Evolutionary conservation across 2,888 invertebrate species (phyloP).

Genomic region (Trichacis sp.): DNA sequence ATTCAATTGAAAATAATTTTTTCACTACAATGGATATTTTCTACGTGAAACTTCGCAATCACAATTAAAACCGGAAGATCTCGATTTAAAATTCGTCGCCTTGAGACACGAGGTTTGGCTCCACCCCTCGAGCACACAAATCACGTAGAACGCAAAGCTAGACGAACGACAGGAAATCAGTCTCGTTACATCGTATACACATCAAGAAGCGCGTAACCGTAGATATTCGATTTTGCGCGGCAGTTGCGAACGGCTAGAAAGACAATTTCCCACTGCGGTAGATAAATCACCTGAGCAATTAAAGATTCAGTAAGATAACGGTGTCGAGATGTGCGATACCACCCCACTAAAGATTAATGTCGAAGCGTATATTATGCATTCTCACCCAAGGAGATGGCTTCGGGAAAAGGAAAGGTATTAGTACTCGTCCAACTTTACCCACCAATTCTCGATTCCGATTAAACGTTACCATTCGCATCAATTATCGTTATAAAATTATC

Average conservation of each 20-base stretch:
- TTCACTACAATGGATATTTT: no score
- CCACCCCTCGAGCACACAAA: constrained; percentile 23
- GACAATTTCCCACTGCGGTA: constrained; percentile 46
- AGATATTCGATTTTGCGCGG: constrained; percentile 34
- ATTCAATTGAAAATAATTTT: no score
- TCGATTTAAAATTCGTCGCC: no score
- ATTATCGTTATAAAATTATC: not conserved
- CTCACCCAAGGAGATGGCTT: constrained; percentile 27
- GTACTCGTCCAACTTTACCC: no score
- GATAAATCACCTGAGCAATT: constrained; percentile 61
- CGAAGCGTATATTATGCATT: constrained; percentile 51
- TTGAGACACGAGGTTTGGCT: no score
- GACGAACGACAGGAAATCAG: constrained; percentile 38
- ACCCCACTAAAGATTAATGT: constrained; percentile 44
- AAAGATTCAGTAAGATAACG: constrained; percentile 60
- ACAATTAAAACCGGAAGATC: no score
- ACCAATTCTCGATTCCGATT: no score
- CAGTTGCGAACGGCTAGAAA: constrained; percentile 36
- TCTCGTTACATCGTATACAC: constrained; percentile 23
- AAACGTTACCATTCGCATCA: constrained; percentile 17
- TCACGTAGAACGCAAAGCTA: constrained; percentile 35
- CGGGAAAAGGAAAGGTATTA: constrained; percentile 21
- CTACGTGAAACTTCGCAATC: no score
- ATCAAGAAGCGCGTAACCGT: no score
- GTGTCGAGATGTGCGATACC: constrained; percentile 50